Percentiles rank a stretch among this genome's conserved stretches.
These are phyloP conservation scores for Panthera tigris DNA, from an alignment of 2,113 vertebrate genomes.

Conservation along the genomic window DNA sequence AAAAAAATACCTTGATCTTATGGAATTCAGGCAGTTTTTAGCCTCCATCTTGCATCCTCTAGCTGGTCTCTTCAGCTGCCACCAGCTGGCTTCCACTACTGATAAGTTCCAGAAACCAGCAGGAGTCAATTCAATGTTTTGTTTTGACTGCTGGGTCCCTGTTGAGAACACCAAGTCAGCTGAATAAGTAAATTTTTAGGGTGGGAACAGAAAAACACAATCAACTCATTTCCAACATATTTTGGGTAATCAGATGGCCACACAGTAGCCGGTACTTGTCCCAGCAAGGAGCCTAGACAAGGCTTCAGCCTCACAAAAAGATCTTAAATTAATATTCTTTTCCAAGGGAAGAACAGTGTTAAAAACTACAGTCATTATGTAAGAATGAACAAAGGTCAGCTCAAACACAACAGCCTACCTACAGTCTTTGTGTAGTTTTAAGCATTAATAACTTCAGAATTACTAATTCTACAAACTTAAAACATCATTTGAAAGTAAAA, in stretches of 20 bases:
- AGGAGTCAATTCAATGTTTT: slow-evolving; percentile 64
- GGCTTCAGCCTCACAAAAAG: slow-evolving; percentile 46
- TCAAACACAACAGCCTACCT: slow-evolving; percentile 16
- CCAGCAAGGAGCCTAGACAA: slow-evolving; percentile 48
- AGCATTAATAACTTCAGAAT: slow-evolving; percentile 29
- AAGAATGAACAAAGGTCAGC: slow-evolving; percentile 45
- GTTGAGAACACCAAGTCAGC: slow-evolving; percentile 54
- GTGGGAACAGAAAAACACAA: slow-evolving; percentile 58
- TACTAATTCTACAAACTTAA: slow-evolving; percentile 34
- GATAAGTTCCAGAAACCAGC: slow-evolving; percentile 64
- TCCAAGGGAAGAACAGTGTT: slow-evolving; percentile 22
- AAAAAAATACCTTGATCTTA: slow-evolving; percentile 41
- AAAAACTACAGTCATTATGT: slow-evolving; percentile 47
- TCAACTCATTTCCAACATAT: slow-evolving; percentile 60
- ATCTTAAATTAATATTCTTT: slow-evolving; percentile 47
- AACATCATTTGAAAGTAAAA: slow-evolving; percentile 51
- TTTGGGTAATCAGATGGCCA: slow-evolving; percentile 52
- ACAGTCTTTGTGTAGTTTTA: background rate
- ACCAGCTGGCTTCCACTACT: slow-evolving; percentile 52
- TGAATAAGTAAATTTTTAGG: slow-evolving; percentile 59
- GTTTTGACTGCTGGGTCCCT: slow-evolving; percentile 63
- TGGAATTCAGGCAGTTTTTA: slow-evolving; percentile 5
- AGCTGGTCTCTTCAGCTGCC: slow-evolving; percentile 50
- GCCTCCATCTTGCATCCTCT: slow-evolving; percentile 24
- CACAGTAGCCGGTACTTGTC: slow-evolving; percentile 23